Evolutionary conservation across 2,888 invertebrate genomes (phyloP).

Genomic region (Neuroscelio doddi): DNA sequence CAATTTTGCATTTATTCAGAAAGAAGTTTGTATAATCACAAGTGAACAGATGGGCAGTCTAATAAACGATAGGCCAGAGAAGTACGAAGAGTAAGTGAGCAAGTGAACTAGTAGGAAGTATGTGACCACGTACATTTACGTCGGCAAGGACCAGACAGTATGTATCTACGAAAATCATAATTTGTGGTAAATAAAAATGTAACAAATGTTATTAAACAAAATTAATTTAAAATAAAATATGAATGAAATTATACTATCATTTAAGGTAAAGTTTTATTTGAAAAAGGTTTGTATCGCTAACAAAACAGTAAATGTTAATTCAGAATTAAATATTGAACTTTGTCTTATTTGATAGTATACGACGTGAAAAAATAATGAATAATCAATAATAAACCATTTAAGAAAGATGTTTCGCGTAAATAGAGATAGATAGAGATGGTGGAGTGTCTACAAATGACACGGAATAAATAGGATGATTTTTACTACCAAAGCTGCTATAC

Average conservation of each 20-base stretch:
- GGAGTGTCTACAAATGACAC: slow-evolving; percentile 43
- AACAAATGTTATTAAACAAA: slow-evolving; percentile 1
- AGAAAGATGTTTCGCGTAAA: slow-evolving; percentile 20
- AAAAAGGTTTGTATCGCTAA: background rate
- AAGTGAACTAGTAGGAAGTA: slow-evolving; percentile 42
- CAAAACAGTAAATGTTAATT: no score
- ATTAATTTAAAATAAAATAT: background rate
- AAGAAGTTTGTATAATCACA: slow-evolving; percentile 46
- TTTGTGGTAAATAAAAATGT: no score
- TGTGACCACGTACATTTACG: slow-evolving; percentile 48
- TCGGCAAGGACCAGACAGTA: slow-evolving; percentile 61
- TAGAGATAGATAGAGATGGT: slow-evolving; percentile 27
- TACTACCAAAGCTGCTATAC: slow-evolving; percentile 97
- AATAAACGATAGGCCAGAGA: slow-evolving; percentile 43
- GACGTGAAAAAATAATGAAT: no score
- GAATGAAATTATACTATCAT: background rate
- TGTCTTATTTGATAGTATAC: background rate
- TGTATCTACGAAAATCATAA: slow-evolving; percentile 9
- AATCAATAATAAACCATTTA: slow-evolving; percentile 3
- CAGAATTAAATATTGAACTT: no score
- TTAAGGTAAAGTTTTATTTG: background rate
- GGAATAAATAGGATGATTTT: slow-evolving; percentile 77
- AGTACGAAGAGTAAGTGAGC: slow-evolving; percentile 30
- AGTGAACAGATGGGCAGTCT: slow-evolving; percentile 49
- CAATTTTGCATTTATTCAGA: slow-evolving; percentile 49